phyloP scores from a whole-genome alignment of 2,888 invertebrate genomes.

The Octonoba sinensis region DNA sequence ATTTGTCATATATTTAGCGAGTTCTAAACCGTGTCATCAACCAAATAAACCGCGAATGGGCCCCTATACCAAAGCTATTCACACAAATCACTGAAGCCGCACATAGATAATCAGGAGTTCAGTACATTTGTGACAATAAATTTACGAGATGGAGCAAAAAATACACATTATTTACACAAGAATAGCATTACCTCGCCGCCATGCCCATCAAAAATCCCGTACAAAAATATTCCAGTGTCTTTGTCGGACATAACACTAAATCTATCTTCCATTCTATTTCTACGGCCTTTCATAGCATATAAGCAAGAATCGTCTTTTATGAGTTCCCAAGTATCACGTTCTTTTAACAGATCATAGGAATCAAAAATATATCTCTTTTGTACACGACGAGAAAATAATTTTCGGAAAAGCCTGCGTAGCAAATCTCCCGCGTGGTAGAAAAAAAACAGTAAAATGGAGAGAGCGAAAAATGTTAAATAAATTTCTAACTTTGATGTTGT shows the following conservation, averaged over 20 bases:
- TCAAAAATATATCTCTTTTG: conserved; percentile 39
- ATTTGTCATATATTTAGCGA: too few species aligned
- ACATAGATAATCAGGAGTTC: too few species aligned
- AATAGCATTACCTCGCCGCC: conserved; percentile 81
- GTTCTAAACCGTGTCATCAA: too few species aligned
- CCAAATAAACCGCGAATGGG: too few species aligned
- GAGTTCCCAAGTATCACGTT: conserved; percentile 77
- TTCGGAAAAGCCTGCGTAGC: conserved; percentile 82
- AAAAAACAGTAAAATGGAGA: conserved; percentile 74
- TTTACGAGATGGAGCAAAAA: conserved; percentile 27
- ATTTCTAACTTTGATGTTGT: conserved; percentile 82
- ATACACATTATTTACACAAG: background rate
- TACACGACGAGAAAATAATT: conserved; percentile 75
- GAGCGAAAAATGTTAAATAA: conserved; percentile 79
- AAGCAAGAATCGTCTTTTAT: conserved; percentile 81
- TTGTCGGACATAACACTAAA: conserved; percentile 90
- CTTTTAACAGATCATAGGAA: conserved; percentile 15
- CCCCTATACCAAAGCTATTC: too few species aligned
- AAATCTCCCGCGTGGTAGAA: conserved; percentile 69
- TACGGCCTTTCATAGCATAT: conserved; percentile 89
- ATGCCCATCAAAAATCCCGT: conserved; percentile 95
- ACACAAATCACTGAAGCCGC: too few species aligned
- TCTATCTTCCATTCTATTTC: conserved; percentile 94
- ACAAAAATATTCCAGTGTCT: conserved; percentile 85
- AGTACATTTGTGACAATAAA: background rate